phyloP scores from a whole-genome alignment of 2,888 invertebrate genomes.

The Leptinotarsa rubiginosa region DNA sequence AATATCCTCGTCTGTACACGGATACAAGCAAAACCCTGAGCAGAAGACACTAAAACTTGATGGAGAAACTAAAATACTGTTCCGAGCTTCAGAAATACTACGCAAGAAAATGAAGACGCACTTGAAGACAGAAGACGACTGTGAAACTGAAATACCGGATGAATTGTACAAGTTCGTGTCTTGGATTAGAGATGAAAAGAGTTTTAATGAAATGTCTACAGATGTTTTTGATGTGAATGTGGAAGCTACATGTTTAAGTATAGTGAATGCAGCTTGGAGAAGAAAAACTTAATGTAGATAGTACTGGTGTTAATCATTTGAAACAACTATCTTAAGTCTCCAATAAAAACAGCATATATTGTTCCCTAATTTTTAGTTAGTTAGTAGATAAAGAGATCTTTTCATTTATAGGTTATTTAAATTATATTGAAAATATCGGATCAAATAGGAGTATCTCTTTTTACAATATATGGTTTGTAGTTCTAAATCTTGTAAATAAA shows the following conservation, averaged over 20 bases:
- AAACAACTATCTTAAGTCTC: too few species aligned
- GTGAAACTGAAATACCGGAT: constrained; percentile 15
- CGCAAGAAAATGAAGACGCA: constrained; percentile 14
- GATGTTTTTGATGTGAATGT: constrained; percentile 17
- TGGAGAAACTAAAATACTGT: not conserved
- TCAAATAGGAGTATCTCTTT: too few species aligned
- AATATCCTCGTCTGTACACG: constrained; percentile 4
- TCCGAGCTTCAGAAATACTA: constrained; percentile 3
- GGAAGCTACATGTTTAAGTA: constrained; percentile 14
- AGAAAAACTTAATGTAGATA: constrained; percentile 3
- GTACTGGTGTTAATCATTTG: too few species aligned
- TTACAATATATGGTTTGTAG: too few species aligned
- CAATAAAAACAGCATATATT: too few species aligned
- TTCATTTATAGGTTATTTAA: too few species aligned
- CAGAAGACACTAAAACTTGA: not conserved
- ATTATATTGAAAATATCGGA: too few species aligned
- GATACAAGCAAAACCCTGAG: not conserved
- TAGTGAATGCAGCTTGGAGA: constrained; percentile 17
- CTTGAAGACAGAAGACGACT: constrained; percentile 15
- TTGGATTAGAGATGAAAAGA: constrained; percentile 17
- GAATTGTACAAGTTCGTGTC: constrained; percentile 15
- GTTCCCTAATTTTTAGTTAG: too few species aligned
- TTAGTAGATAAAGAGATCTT: too few species aligned
- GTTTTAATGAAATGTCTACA: constrained; percentile 12
- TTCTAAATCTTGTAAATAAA: too few species aligned